Base-by-base conservation (phyloP, 2,113 vertebrate genomes). In the Paraplagusia blochii region DNA sequence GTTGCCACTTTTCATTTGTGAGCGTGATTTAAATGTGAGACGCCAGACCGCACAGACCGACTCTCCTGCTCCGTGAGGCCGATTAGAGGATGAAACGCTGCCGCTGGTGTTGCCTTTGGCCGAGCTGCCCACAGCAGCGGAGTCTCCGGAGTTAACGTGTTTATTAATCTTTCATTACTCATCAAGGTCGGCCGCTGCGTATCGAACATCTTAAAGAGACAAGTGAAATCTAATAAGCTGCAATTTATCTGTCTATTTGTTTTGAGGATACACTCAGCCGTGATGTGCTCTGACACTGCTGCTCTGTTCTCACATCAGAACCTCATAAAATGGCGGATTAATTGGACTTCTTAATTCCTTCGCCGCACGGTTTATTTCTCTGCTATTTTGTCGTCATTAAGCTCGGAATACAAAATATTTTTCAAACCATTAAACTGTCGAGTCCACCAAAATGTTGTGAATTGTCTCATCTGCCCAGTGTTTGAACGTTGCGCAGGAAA, bases 111-210 rank as follows among this genome's bases (percentile, higher is more conserved):
- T 59, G 52, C 48, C 63, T 50, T 72, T 53, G 40, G 66, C 61
- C 16, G 1, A 14, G 13, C 53, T 15, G 12, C 34, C 1, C 15
- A 14, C 45, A 48, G 22, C 33, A 17, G 39, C 39, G 13, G 12
- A 55, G 53, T 60, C 53, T 68, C n/a, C 44, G 35, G 45, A 57
- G 46, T 54, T 29, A 60, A 64, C 17, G 7, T 52, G 36, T 57
- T 77, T 58, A 77, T 82, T 76, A 73, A 69, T 69, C 61, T 73
- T 70, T 67, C 49, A 76, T 78, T 63, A 60, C 72, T 74, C 46
- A 72, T 74, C 51, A 54, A 46, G 53, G 43, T 76, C 53, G 67
- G 19, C 42, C 1, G 16, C 53, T 66, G 78, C 65, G 75, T 69
- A 55, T 58, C 72, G 64, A 55, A 72, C 63, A 62, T 72, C 73